phyloP scores from a whole-genome alignment of 1,140 invertebrate species.

The Schlechtendalia chinensis region DNA sequence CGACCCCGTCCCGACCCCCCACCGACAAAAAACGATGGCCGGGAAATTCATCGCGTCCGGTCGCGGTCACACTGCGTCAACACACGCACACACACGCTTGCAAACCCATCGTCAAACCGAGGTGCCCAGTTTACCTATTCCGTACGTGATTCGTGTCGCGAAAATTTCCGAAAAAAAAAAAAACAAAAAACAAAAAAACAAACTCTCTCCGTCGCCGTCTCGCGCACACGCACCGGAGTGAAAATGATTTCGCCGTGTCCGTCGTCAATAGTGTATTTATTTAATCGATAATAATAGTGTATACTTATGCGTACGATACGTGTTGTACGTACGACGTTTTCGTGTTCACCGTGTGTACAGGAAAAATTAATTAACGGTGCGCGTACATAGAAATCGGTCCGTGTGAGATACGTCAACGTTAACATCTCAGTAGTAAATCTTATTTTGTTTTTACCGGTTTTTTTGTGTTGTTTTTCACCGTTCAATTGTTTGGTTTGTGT shows the following conservation, averaged over 20 bases:
- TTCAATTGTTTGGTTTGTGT: not conserved
- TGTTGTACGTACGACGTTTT: too few relatives aligned
- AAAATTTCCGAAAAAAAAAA: constrained; percentile 17
- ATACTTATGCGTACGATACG: not conserved
- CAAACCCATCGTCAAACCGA: constrained; percentile 31
- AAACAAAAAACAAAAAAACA: not conserved
- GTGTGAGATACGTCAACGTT: not conserved
- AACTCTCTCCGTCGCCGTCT: constrained; percentile 12
- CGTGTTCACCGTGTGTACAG: not conserved
- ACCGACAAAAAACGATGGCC: too few relatives aligned
- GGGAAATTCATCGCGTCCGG: not conserved
- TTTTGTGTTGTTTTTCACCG: not conserved
- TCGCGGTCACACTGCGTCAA: not conserved
- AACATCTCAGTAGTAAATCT: not conserved
- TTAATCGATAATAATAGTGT: not conserved
- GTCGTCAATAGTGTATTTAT: not conserved
- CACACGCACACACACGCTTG: too few relatives aligned
- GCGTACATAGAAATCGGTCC: not conserved
- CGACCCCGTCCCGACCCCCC: too few relatives aligned
- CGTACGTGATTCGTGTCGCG: constrained; percentile 28
- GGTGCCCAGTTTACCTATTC: not conserved
- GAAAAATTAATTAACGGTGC: not conserved
- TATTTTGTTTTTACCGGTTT: not conserved
- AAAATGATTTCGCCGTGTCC: not conserved
- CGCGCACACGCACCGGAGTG: not conserved